These are phyloP conservation scores for Meloidogyne floridensis DNA, from an alignment of 1,140 invertebrate genomes.

Conservation along the genomic window DNA sequence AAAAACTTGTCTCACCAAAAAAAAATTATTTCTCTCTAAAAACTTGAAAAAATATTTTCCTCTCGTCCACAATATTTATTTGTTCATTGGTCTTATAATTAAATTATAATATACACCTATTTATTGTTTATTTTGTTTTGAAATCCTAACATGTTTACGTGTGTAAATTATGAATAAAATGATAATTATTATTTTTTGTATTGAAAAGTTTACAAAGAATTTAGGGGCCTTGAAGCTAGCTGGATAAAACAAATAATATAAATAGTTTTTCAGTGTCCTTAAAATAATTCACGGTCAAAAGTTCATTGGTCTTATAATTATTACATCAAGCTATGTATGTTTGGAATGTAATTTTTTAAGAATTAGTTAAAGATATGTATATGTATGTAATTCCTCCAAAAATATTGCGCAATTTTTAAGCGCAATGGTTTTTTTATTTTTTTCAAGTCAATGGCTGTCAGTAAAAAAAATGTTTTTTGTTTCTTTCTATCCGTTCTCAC, in stretches of 20 bases:
- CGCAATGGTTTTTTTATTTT: background rate
- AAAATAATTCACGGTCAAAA: too few relatives aligned
- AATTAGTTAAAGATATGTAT: too few relatives aligned
- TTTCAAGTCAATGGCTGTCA: background rate
- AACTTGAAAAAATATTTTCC: background rate
- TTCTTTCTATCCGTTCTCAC: background rate
- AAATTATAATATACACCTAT: background rate
- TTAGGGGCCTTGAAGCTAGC: too few relatives aligned
- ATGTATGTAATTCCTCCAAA: too few relatives aligned
- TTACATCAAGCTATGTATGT: too few relatives aligned
- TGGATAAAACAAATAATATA: too few relatives aligned
- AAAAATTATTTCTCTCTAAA: background rate
- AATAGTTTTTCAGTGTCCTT: too few relatives aligned
- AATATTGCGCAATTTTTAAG: background rate
- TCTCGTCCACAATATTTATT: background rate
- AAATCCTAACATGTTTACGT: background rate
- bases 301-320: too few relatives aligned
- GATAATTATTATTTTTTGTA: background rate
- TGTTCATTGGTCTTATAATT: background rate
- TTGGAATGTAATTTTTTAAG: too few relatives aligned
- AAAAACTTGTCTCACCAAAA: slow-evolving; percentile 3
- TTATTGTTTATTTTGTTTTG: background rate
- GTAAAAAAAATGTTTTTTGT: background rate
- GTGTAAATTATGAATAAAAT: background rate
- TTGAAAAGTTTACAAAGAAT: too few relatives aligned